These are phyloP conservation scores for Trimorus sp. DNA, from an alignment of 2,888 invertebrate genomes.

Conservation along the genomic window DNA sequence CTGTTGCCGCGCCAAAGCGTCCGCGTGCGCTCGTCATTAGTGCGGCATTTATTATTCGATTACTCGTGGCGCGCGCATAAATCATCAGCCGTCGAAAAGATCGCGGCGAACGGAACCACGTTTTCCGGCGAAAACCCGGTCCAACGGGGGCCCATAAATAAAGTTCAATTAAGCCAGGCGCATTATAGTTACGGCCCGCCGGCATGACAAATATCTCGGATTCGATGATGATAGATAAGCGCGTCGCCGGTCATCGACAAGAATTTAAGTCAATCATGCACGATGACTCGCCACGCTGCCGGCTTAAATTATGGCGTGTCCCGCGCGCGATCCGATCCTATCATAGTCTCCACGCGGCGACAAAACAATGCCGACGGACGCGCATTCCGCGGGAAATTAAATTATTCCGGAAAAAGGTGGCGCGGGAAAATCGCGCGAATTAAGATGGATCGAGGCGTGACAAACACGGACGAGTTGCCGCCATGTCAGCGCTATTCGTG, in stretches of 20 bases:
- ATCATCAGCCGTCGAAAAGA: no score
- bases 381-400: conserved; percentile 40
- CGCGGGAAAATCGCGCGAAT: conserved; percentile 38
- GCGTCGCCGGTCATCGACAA: conserved; percentile 42
- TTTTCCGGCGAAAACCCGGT: background rate
- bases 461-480: conserved; percentile 10
- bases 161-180: conserved; percentile 32
- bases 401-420: conserved; percentile 18
- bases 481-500: no score
- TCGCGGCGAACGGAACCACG: no score
- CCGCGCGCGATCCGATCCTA: conserved; percentile 42
- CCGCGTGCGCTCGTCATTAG: no score
- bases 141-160: conserved; percentile 12
- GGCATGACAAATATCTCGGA: conserved; percentile 51
- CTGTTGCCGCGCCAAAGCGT: conserved; percentile 27
- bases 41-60: no score
- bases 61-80: no score
- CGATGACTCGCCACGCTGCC: conserved; percentile 56
- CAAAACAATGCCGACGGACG: conserved; percentile 31
- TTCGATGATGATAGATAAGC: conserved; percentile 57
- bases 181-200: conserved; percentile 18
- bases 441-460: conserved; percentile 59
- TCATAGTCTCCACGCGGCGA: conserved; percentile 36
- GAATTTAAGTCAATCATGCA: conserved; percentile 63
- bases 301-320: conserved; percentile 44